These are phyloP conservation scores for Monodelphis domestica DNA, from an alignment of 2,797 vertebrate species.

Conservation along the genomic window DNA sequence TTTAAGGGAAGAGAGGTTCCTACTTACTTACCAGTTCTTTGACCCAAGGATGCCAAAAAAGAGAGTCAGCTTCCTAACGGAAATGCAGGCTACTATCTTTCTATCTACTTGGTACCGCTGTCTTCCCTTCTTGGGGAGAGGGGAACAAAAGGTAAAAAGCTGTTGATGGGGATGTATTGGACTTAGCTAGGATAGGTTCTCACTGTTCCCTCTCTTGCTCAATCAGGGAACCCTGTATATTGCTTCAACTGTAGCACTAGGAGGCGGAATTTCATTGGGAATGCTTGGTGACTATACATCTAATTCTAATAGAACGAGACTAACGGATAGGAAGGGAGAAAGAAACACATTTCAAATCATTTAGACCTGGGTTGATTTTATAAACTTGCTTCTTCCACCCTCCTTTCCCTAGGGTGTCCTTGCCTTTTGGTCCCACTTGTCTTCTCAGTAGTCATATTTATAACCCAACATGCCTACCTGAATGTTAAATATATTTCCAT, in stretches of 20 bases:
- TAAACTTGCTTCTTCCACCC: neutral
- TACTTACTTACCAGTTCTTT: constrained; percentile 3
- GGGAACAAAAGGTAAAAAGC: constrained; percentile 72
- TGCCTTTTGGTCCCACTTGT: neutral
- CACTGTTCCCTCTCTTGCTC: too few relatives aligned
- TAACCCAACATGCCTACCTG: neutral
- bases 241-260: constrained; percentile 24
- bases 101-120: neutral
- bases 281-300: constrained; percentile 54
- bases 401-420: neutral
- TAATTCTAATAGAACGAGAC: constrained; percentile 56
- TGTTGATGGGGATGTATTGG: constrained; percentile 1
- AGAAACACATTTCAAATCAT: constrained; percentile 14
- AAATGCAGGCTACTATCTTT: neutral
- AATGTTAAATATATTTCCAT: constrained; percentile 18
- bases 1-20: neutral
- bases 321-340: neutral
- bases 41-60: neutral
- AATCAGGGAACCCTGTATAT: neutral
- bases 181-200: neutral
- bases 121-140: neutral
- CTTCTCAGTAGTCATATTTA: neutral
- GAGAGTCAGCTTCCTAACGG: neutral
- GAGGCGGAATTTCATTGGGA: constrained; percentile 49
- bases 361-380: neutral